Percentiles rank a stretch among this genome's conserved stretches.
Evolutionary conservation across 2,888 invertebrate species (phyloP).

Genomic region (Lasioglossum villosulum): DNA sequence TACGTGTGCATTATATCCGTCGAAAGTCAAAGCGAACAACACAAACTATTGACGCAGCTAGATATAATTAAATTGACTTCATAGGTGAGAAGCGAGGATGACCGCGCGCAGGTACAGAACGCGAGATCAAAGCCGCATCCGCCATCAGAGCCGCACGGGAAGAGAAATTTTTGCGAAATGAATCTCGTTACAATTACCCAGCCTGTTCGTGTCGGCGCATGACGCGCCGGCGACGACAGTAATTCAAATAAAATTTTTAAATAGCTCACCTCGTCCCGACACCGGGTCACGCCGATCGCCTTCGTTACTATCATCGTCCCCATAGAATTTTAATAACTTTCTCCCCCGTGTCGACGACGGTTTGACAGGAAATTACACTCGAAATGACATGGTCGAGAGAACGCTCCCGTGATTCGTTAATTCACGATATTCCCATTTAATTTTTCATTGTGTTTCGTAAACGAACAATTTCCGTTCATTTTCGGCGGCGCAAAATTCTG

Average conservation of each 20-base stretch:
- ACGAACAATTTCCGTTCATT: neutral
- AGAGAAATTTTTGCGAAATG: slow-evolving; percentile 28
- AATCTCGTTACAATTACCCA: slow-evolving; percentile 37
- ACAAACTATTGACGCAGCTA: slow-evolving; percentile 41
- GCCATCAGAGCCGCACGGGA: neutral
- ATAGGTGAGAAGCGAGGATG: slow-evolving; percentile 22
- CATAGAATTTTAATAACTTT: neutral
- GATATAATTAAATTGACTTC: slow-evolving; percentile 54
- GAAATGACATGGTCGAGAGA: too few relatives aligned
- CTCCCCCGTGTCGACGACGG: neutral
- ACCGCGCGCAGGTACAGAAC: slow-evolving; percentile 27
- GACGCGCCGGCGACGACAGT: neutral
- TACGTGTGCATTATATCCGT: slow-evolving; percentile 25
- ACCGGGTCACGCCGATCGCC: neutral
- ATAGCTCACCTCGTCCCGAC: neutral
- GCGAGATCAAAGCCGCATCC: slow-evolving; percentile 44
- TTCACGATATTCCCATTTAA: slow-evolving; percentile 12
- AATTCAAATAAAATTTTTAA: slow-evolving; percentile 39
- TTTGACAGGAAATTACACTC: slow-evolving; percentile 9
- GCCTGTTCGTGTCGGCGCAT: neutral
- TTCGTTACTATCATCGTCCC: slow-evolving; percentile 9
- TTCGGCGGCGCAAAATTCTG: neutral
- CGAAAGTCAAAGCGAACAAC: slow-evolving; percentile 39
- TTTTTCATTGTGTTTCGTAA: neutral
- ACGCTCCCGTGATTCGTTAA: neutral